Evolutionary conservation across 2,888 invertebrate genomes (phyloP).

Genomic region (Papilio demoleus): DNA sequence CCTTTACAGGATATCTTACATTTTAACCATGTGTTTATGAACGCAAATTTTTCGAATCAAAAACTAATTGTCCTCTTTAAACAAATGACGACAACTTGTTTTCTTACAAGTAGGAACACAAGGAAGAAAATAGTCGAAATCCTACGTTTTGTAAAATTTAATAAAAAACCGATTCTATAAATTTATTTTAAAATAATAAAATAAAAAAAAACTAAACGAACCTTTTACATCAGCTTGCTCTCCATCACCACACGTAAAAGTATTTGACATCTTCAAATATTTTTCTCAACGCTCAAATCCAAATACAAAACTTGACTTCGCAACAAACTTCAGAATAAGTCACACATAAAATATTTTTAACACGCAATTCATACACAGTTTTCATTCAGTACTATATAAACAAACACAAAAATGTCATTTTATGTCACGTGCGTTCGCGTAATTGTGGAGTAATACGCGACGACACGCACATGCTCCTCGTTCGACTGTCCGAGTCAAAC

Average conservation of each 20-base stretch:
- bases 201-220: conserved; percentile 44
- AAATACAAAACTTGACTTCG: conserved; percentile 48
- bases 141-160: neutral
- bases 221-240: conserved; percentile 71
- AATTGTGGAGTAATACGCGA: conserved; percentile 44
- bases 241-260: conserved; percentile 61
- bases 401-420: conserved; percentile 54
- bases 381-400: conserved; percentile 49
- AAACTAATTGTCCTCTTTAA: neutral
- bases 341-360: conserved; percentile 57
- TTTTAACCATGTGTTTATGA: too few relatives aligned
- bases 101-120: neutral
- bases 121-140: neutral
- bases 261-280: conserved; percentile 68
- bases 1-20: too few relatives aligned
- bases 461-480: conserved; percentile 55
- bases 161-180: neutral
- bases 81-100: neutral
- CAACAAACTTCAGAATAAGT: conserved; percentile 52
- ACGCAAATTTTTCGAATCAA: too few relatives aligned
- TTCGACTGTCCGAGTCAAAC: conserved; percentile 64
- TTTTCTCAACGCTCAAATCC: conserved; percentile 51
- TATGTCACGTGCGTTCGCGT: conserved; percentile 58
- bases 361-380: conserved; percentile 68
- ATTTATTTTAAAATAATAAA: too few relatives aligned